Conservation (phyloP, 2,797 vertebrate species). For the Choloepus didactylus region DNA sequence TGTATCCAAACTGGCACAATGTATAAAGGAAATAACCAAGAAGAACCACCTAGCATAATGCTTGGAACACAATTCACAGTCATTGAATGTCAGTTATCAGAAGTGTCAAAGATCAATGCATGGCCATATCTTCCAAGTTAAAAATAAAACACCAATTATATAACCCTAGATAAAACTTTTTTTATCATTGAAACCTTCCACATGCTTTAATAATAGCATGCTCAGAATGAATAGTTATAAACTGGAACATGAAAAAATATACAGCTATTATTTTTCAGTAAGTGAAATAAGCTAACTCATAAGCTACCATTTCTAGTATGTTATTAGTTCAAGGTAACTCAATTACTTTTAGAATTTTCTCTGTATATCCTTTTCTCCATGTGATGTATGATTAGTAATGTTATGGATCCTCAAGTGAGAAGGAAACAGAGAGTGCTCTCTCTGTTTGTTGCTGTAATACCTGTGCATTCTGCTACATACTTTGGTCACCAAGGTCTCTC, state of each 20-base stretch:
- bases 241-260: not conserved
- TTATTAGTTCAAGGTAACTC: not conserved
- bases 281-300: not conserved
- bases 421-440: not conserved
- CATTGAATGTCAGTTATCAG: not conserved
- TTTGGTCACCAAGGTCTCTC: not conserved
- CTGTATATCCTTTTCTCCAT: not conserved
- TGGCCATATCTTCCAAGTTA: not conserved
- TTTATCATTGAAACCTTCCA: not conserved
- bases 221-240: constrained; percentile 17
- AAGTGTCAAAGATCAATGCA: not conserved
- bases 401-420: not conserved
- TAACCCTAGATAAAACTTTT: not conserved
- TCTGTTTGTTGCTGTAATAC: not conserved
- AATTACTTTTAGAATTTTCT: not conserved
- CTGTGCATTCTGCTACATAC: not conserved
- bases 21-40: not conserved
- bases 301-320: not conserved
- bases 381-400: not conserved
- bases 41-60: not conserved
- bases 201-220: not conserved
- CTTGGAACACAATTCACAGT: not conserved
- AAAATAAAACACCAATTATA: constrained; percentile 4
- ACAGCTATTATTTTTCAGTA: not conserved
- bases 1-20: not conserved